Conservation (phyloP, 1,140 invertebrate genomes). For the Trialeurodes vaporariorum region DNA sequence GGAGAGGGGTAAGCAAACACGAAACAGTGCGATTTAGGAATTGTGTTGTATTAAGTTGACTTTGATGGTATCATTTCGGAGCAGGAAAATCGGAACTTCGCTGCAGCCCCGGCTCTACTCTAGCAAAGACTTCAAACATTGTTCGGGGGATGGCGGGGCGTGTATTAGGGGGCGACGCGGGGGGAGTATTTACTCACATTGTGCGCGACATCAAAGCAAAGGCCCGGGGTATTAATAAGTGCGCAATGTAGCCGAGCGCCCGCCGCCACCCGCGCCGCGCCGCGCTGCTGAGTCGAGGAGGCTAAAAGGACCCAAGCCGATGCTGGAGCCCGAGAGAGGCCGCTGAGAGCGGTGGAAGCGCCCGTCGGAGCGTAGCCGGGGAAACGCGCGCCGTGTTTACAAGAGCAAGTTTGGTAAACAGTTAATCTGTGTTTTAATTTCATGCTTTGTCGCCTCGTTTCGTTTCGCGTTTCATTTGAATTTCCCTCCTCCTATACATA, state of each 20-base stretch:
- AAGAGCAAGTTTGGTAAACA: not conserved
- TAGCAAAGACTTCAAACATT: not conserved
- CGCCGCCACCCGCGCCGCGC: too few species aligned
- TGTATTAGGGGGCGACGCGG: too few species aligned
- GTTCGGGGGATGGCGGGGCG: not conserved
- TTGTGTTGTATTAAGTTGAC: not conserved
- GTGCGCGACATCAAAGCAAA: not conserved
- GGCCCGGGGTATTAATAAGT: not conserved
- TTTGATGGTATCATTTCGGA: not conserved
- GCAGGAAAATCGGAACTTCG: not conserved
- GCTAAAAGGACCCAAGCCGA: too few species aligned
- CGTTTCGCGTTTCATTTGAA: too few species aligned
- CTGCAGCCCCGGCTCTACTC: too few species aligned
- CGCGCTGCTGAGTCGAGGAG: too few species aligned
- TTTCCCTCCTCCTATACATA: too few species aligned
- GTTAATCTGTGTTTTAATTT: slow-evolving; percentile 1
- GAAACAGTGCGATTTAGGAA: not conserved
- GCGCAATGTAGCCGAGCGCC: not conserved
- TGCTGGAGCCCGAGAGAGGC: too few species aligned
- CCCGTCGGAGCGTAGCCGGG: too few species aligned
- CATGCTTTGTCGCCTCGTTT: not conserved
- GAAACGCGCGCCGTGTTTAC: not conserved
- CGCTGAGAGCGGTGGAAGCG: not conserved
- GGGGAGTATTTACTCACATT: not conserved
- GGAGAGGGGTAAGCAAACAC: not conserved